phyloP scores from a whole-genome alignment of 2,797 vertebrate genomes.

The Setipinna tenuifilis region DNA sequence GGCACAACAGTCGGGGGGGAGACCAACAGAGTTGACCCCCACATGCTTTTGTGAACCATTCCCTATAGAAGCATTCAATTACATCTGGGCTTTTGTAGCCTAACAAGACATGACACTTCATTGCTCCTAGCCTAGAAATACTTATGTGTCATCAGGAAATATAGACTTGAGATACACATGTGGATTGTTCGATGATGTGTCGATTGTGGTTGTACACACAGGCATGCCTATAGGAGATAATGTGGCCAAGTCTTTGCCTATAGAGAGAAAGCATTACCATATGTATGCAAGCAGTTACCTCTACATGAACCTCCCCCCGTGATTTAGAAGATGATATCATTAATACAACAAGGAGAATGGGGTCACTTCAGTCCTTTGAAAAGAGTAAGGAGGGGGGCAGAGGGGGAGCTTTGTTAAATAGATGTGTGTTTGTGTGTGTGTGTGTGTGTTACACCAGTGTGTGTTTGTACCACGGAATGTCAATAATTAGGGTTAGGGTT shows the following conservation, averaged over 20 bases:
- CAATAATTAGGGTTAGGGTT: conserved; percentile 36
- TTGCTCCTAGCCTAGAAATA: neutral
- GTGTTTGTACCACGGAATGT: conserved; percentile 24
- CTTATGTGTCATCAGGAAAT: neutral
- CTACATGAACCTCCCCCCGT: neutral
- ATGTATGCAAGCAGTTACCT: neutral
- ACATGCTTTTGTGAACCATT: neutral
- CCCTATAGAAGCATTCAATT: neutral
- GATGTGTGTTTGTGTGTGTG: conserved; percentile 28
- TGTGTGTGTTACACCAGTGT: conserved; percentile 2
- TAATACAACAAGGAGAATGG: conserved; percentile 49
- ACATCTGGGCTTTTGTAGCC: neutral
- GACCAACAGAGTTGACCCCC: neutral
- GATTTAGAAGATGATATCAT: conserved; percentile 67
- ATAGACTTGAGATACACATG: neutral
- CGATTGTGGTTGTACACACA: neutral
- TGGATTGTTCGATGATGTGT: neutral
- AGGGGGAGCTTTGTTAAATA: conserved; percentile 27
- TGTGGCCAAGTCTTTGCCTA: neutral
- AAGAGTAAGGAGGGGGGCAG: neutral
- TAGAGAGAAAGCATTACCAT: neutral
- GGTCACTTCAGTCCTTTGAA: conserved; percentile 5
- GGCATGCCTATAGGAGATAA: neutral
- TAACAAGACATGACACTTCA: neutral
- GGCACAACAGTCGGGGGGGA: neutral